Conservation (phyloP, 2,113 vertebrate species). For the Pteronura brasiliensis region DNA sequence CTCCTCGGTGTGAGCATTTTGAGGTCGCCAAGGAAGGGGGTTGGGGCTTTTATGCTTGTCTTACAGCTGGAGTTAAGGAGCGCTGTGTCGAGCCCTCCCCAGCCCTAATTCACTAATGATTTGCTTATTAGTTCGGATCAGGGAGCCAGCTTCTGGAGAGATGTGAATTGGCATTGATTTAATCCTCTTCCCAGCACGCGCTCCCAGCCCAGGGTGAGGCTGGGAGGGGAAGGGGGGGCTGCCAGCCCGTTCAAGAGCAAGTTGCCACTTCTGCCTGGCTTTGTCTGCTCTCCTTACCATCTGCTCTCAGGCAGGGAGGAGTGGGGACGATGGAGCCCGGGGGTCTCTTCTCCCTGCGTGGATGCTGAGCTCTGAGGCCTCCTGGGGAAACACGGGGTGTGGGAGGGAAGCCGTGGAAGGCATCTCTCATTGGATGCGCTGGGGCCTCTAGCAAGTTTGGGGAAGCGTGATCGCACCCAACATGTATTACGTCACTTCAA, state of each 20-base stretch:
- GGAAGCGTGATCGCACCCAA: neutral
- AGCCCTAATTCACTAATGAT: slow-evolving; percentile 80
- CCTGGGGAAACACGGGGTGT: neutral
- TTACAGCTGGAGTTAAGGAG: slow-evolving; percentile 73
- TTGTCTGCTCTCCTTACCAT: slow-evolving; percentile 53
- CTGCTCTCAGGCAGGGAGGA: slow-evolving; percentile 39
- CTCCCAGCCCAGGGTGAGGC: slow-evolving; percentile 53
- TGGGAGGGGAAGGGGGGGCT: neutral
- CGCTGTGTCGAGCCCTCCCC: slow-evolving; percentile 65
- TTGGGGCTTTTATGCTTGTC: slow-evolving; percentile 62
- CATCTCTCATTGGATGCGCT: neutral
- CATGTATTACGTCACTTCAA: neutral
- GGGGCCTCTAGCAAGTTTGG: neutral
- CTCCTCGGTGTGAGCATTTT: slow-evolving; percentile 74
- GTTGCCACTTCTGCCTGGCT: slow-evolving; percentile 34
- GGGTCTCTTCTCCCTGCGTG: neutral
- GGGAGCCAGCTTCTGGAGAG: slow-evolving; percentile 67
- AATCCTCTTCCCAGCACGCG: slow-evolving; percentile 72
- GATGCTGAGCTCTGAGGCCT: neutral
- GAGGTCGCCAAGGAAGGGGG: slow-evolving; percentile 71
- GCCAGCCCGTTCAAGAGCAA: slow-evolving; percentile 43
- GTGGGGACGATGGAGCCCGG: neutral
- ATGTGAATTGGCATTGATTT: slow-evolving; percentile 75
- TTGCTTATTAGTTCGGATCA: slow-evolving; percentile 65
- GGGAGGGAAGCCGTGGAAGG: neutral